These are phyloP conservation scores for Trisateles emortualis DNA, from an alignment of 2,888 invertebrate species.

Conservation along the genomic window DNA sequence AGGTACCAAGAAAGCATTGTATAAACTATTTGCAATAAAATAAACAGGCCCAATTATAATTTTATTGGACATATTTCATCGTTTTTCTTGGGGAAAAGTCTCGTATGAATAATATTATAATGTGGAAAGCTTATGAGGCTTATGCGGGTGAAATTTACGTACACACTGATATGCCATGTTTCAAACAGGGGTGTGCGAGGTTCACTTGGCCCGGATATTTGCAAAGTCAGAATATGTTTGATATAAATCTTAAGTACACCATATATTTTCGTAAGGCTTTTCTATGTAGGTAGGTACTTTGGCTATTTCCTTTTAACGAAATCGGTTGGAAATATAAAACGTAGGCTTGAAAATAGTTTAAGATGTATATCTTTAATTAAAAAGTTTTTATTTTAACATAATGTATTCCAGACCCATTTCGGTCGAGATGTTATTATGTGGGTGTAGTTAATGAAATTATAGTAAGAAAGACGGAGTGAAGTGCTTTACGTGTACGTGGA, in stretches of 20 bases:
- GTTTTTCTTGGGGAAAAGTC: neutral
- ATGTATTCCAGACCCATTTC: no score
- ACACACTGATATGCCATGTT: neutral
- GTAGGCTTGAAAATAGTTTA: no score
- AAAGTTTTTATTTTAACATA: no score
- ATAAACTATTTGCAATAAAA: no score
- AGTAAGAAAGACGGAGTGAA: no score
- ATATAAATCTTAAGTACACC: slow-evolving; percentile 8
- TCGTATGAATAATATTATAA: neutral
- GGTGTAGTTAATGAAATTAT: no score
- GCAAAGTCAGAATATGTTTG: slow-evolving; percentile 3
- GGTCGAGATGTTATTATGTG: no score
- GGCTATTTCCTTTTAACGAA: slow-evolving; percentile 9
- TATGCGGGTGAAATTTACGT: neutral
- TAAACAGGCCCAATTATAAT: neutral
- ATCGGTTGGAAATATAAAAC: slow-evolving; percentile 1
- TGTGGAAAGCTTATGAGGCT: neutral
- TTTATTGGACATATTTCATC: neutral
- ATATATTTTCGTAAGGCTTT: slow-evolving; percentile 17
- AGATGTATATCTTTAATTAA: no score
- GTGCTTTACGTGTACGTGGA: no score
- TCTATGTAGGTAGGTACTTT: neutral
- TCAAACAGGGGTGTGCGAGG: neutral
- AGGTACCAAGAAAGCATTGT: no score
- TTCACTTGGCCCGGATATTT: slow-evolving; percentile 7